These are phyloP conservation scores for Aphelocoma californica DNA, from an alignment of 2,797 vertebrate species.

Conservation along the genomic window DNA sequence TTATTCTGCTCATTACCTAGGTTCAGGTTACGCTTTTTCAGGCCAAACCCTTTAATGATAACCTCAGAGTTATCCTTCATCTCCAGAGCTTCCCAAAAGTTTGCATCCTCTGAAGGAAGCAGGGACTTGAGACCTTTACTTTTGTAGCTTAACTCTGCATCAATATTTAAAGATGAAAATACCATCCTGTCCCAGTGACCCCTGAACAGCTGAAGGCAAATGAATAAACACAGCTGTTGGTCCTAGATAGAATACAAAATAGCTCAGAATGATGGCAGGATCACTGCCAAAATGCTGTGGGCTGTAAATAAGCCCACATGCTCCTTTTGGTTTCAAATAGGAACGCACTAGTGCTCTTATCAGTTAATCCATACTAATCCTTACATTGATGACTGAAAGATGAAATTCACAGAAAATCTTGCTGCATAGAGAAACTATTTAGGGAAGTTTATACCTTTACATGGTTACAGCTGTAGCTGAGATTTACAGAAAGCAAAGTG, in stretches of 20 bases:
- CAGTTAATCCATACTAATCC: background rate
- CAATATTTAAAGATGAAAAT: background rate
- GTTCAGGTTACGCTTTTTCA: background rate
- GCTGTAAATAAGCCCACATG: background rate
- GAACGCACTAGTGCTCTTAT: background rate
- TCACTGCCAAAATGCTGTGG: background rate
- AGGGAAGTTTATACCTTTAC: background rate
- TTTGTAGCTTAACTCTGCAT: background rate
- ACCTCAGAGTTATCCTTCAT: background rate
- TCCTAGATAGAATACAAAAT: background rate
- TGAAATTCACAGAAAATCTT: background rate
- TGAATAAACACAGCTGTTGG: conserved; percentile 26
- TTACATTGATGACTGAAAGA: background rate
- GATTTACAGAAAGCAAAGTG: background rate
- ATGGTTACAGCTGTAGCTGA: background rate
- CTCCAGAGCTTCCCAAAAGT: background rate
- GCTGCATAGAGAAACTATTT: background rate
- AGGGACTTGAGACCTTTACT: background rate
- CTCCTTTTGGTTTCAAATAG: background rate
- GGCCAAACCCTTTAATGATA: background rate
- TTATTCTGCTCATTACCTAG: background rate
- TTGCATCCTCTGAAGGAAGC: background rate
- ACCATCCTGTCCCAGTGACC: background rate
- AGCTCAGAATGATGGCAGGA: background rate
- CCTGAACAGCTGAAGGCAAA: background rate